phyloP scores from a whole-genome alignment of 2,113 vertebrate species.

The Rhinolophus ferrumequinum region DNA sequence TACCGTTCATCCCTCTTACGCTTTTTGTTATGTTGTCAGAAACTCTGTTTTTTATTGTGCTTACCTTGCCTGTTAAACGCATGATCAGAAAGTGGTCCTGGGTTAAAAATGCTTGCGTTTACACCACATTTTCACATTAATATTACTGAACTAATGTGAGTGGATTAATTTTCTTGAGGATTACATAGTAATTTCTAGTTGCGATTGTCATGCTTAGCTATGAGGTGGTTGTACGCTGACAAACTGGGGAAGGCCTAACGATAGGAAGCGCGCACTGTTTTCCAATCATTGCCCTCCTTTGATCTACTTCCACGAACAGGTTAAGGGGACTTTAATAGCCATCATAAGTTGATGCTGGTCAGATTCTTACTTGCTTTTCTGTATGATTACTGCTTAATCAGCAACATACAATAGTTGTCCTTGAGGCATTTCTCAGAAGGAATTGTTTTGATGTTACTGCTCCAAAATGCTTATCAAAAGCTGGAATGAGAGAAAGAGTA shows the following conservation, averaged over 20 bases:
- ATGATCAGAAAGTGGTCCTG: background rate
- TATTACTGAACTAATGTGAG: background rate
- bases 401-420: background rate
- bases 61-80: background rate
- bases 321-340: background rate
- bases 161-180: background rate
- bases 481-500: background rate
- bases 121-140: background rate
- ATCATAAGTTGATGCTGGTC: background rate
- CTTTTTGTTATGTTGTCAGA: background rate
- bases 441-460: background rate
- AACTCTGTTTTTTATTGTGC: background rate
- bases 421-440: background rate
- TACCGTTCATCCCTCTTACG: background rate
- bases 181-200: background rate
- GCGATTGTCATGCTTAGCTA: background rate
- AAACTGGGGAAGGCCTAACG: no score
- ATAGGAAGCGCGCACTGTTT: background rate
- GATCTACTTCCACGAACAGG: background rate
- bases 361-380: background rate
- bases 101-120: background rate
- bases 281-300: background rate
- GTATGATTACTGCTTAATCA: background rate
- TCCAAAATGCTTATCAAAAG: conserved; percentile 14
- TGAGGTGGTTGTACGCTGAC: background rate